These are phyloP conservation scores for Tachycineta bicolor DNA, from an alignment of 2,113 vertebrate species.

Conservation along the genomic window DNA sequence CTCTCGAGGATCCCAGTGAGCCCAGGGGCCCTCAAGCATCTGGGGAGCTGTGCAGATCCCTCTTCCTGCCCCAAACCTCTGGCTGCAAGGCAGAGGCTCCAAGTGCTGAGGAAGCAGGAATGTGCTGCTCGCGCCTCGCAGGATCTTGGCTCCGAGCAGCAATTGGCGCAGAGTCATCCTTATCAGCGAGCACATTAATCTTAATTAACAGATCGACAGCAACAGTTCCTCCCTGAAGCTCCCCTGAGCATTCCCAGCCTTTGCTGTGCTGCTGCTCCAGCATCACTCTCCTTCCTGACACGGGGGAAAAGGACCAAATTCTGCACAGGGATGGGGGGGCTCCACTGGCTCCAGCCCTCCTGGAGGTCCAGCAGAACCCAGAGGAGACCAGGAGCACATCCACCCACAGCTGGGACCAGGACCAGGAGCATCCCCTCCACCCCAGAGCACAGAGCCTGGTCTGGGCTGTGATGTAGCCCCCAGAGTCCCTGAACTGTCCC, in stretches of 20 bases:
- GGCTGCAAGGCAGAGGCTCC: neutral
- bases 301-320: neutral
- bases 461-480: neutral
- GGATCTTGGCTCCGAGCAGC: conserved; percentile 17
- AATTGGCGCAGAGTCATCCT: conserved; percentile 59
- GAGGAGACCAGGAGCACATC: fast-evolving
- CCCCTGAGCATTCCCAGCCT: conserved; percentile 41
- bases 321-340: neutral
- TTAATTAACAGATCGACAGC: conserved; percentile 71
- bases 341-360: neutral
- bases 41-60: neutral
- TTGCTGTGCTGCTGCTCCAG: neutral
- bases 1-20: fast-evolving
- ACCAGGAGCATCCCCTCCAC: neutral
- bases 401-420: fast-evolving
- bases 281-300: fast-evolving
- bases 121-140: neutral
- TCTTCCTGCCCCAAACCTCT: neutral
- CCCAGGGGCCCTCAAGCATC: fast-evolving
- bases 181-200: conserved; percentile 72
- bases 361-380: neutral
- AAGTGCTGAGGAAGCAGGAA: conserved; percentile 23
- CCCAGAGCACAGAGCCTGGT: neutral
- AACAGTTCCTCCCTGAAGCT: conserved; percentile 48
- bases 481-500: fast-evolving